Conservation (phyloP, 1,140 invertebrate genomes). For the Armadillidium nasatum region DNA sequence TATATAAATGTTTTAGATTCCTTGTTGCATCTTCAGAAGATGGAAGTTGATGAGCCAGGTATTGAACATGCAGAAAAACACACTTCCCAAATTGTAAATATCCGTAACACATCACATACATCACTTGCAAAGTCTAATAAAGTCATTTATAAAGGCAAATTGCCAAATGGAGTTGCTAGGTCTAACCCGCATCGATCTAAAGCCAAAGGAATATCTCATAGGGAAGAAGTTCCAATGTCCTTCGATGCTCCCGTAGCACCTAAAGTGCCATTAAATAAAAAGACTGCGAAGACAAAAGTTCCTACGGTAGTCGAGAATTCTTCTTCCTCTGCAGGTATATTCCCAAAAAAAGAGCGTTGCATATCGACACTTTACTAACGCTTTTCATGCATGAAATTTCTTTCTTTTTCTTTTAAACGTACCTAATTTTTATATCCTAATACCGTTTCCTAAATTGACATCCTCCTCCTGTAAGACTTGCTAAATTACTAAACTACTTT, state of each 20-base stretch:
- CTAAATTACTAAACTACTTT: too few species aligned
- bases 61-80: not conserved
- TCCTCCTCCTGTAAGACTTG: too few species aligned
- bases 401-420: too few species aligned
- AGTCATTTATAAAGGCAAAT: too few species aligned
- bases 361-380: too few species aligned
- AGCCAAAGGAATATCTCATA: not conserved
- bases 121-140: too few species aligned
- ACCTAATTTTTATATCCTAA: too few species aligned
- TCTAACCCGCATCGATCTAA: not conserved
- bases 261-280: slow-evolving; percentile 34
- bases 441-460: too few species aligned
- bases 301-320: slow-evolving; percentile 5
- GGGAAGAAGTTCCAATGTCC: not conserved
- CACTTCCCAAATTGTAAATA: not conserved
- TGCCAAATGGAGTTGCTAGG: too few species aligned
- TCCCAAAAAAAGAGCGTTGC: too few species aligned
- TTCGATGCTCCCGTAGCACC: not conserved
- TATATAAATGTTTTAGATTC: not conserved
- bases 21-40: not conserved
- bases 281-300: slow-evolving; percentile 28
- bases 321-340: too few species aligned
- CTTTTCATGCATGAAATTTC: too few species aligned
- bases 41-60: not conserved
- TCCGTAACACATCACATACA: not conserved